These are phyloP conservation scores for Malaclemys terrapin DNA, from an alignment of 2,113 vertebrate species.

Conservation along the genomic window DNA sequence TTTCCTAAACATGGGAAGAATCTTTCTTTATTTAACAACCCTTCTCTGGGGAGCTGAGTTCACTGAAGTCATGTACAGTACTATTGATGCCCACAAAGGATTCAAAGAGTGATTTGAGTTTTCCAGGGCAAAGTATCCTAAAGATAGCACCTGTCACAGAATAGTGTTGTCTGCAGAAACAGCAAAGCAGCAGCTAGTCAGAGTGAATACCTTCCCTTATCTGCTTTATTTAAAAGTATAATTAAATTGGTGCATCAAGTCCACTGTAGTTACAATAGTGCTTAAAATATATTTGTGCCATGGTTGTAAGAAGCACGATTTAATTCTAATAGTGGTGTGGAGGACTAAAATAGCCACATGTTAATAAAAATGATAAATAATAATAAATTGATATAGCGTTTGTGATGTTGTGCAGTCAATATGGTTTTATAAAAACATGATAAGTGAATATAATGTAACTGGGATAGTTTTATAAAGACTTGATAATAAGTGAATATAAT, in stretches of 20 bases:
- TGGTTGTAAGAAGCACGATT: background rate
- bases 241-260: background rate
- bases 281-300: background rate
- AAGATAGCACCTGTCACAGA: background rate
- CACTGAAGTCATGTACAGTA: background rate
- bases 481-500: too few species aligned
- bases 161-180: background rate
- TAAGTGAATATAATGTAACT: too few species aligned
- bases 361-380: background rate
- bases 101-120: background rate
- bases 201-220: background rate
- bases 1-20: background rate
- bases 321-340: background rate
- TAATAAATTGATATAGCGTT: background rate
- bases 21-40: background rate
- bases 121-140: slow-evolving; percentile 7
- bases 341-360: background rate
- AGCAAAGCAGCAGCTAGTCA: background rate
- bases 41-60: background rate
- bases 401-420: too few species aligned
- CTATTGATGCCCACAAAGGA: background rate
- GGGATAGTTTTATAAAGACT: too few species aligned
- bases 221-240: background rate
- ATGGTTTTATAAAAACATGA: too few species aligned
- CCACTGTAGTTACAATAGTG: background rate